Evolutionary conservation across 2,888 invertebrate species (phyloP), one percentile per base, ranked within the genome.

Genomic region (Petrolisthes manimaculis): DNA sequence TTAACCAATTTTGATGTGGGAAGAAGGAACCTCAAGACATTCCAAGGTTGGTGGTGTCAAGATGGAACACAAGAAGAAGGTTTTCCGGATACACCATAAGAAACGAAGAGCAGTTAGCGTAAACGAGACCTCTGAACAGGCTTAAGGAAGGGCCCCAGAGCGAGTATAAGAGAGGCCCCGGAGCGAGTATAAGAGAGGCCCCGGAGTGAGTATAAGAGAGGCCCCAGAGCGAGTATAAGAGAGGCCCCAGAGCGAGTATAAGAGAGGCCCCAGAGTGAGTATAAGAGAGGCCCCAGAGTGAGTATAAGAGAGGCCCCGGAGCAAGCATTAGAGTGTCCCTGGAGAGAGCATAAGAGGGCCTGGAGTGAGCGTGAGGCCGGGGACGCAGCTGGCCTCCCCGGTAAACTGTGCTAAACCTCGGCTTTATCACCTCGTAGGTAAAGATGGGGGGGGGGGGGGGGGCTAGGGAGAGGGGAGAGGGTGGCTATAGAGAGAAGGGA

Each of bases 351-450:
- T 61, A 18, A 61, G 61, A 61, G 61, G 61, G 61, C 61, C 61
- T 9, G 61, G 12, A 61, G 61, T 61, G 18, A 61, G 61, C 61
- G 61, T 61, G 61, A 61, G 61, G 61, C 2, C 12, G 12, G 61
- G 61, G 61, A 18, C 61, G 9, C 61, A 61, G 61, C 61, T 61
- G 61, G 61, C 18, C 61, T 61, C 12, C 12, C 61, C 12, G 61
- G 61, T 61, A 61, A 61, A 61, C 61, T 61, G 61, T 18, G 61
- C 61, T 61, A 61, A 61, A 61, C 61, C 61, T 61, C 61, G 61
- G 61, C 61, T 61, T 61, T 61, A 61, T 61, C 61, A 61, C 61
- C 61, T 61, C 61, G 61, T 61, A 61, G 61, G 61, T 61, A 61
- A 61, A 61, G 61, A 61, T 61, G 61, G 61, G 61, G 0, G 61